phyloP scores from a whole-genome alignment of 2,888 invertebrate genomes.

The Colletes collaris region DNA sequence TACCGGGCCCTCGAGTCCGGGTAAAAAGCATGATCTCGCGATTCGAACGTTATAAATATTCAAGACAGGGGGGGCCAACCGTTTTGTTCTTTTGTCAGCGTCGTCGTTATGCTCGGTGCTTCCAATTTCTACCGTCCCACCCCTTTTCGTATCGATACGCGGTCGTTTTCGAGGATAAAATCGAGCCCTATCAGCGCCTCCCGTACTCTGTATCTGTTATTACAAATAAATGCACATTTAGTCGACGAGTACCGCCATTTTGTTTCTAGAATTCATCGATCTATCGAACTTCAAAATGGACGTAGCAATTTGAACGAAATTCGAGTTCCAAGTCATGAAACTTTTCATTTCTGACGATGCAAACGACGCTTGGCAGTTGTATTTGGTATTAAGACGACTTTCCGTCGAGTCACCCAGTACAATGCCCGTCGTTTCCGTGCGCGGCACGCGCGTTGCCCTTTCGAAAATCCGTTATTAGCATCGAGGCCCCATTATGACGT shows the following conservation, averaged over 20 bases:
- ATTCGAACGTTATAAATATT: conserved; percentile 70
- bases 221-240: too few relatives aligned
- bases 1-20: conserved; percentile 36
- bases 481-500: conserved; percentile 71
- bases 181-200: too few relatives aligned
- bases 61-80: conserved; percentile 37
- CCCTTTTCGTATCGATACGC: conserved; percentile 7
- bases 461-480: conserved; percentile 77
- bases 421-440: background rate
- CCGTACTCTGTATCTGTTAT: too few relatives aligned
- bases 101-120: conserved; percentile 56
- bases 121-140: conserved; percentile 48
- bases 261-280: too few relatives aligned
- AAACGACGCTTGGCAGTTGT: too few relatives aligned
- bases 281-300: too few relatives aligned
- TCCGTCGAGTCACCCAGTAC: too few relatives aligned
- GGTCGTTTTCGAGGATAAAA: background rate
- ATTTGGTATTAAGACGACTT: too few relatives aligned
- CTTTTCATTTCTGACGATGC: too few relatives aligned
- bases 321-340: too few relatives aligned
- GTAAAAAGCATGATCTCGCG: conserved; percentile 59
- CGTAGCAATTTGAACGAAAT: too few relatives aligned
- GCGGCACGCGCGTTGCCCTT: conserved; percentile 67
- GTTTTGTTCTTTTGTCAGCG: conserved; percentile 71
- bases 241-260: too few relatives aligned